Conservation (phyloP, 1,140 invertebrate species). For the Philotrypesis tridentata region DNA sequence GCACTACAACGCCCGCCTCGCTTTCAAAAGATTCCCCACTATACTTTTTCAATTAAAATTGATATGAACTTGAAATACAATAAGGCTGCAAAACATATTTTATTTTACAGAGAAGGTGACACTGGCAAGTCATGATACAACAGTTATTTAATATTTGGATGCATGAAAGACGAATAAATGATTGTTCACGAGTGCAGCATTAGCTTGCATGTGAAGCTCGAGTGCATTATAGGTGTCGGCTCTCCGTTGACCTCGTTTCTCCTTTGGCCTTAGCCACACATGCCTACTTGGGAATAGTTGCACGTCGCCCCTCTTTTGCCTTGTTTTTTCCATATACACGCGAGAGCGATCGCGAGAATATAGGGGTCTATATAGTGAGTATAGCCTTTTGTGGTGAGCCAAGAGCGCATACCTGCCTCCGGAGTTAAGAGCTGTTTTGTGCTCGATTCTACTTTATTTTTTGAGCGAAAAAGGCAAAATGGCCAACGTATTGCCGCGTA, state of each 20-base stretch:
- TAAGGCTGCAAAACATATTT: too few species aligned
- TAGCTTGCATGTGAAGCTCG: not conserved
- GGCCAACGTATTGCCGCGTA: not conserved
- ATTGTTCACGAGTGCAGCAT: not conserved
- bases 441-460: constrained; percentile 14
- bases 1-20: too few species aligned
- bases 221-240: constrained; percentile 7
- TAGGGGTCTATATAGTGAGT: not conserved
- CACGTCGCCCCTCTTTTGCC: not conserved
- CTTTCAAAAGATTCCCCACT: too few species aligned
- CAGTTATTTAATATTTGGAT: too few species aligned
- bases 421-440: constrained; percentile 18
- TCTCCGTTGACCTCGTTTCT: not conserved
- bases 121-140: too few species aligned
- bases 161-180: too few species aligned
- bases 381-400: not conserved
- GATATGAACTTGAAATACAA: too few species aligned
- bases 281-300: not conserved
- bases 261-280: not conserved
- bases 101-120: too few species aligned
- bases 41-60: too few species aligned
- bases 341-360: not conserved
- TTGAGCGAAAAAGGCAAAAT: not conserved
- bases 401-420: not conserved
- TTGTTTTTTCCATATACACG: not conserved